phyloP scores from a whole-genome alignment of 2,888 invertebrate genomes.

The Prosapia bicincta region DNA sequence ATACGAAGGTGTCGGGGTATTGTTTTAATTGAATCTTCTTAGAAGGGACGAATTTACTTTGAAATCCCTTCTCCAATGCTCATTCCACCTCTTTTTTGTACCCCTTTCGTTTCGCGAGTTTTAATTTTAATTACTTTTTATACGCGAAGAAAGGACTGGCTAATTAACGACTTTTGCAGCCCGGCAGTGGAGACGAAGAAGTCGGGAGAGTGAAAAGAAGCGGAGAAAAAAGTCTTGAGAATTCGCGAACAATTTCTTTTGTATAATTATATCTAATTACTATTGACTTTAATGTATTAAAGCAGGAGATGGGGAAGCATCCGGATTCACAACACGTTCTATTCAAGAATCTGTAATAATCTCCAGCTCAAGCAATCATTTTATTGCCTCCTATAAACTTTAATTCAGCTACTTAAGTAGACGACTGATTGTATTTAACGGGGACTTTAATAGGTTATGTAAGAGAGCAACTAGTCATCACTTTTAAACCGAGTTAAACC shows the following conservation, averaged over 20 bases:
- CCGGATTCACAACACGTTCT: background rate
- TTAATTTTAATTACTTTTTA: slow-evolving; percentile 2
- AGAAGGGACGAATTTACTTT: background rate
- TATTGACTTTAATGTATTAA: slow-evolving; percentile 2
- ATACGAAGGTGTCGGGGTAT: background rate
- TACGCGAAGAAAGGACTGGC: background rate
- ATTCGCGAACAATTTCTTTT: background rate
- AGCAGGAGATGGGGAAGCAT: background rate
- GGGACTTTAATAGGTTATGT: background rate
- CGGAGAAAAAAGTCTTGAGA: background rate
- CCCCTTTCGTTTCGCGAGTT: background rate
- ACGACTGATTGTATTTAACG: background rate
- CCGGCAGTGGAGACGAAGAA: background rate
- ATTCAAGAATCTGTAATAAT: background rate
- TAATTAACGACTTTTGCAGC: slow-evolving; percentile 2
- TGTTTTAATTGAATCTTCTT: slow-evolving; percentile 2
- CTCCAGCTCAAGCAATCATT: background rate
- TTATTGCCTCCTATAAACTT: background rate
- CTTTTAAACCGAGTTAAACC: no score
- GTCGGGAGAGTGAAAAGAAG: background rate
- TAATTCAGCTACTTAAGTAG: background rate
- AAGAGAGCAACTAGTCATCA: background rate
- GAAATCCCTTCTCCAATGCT: background rate
- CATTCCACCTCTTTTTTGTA: background rate
- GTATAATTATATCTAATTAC: slow-evolving; percentile 2